Percentiles rank a stretch among this genome's conserved stretches.
Conservation (phyloP, 2,113 vertebrate genomes). For the Scalopus aquaticus region DNA sequence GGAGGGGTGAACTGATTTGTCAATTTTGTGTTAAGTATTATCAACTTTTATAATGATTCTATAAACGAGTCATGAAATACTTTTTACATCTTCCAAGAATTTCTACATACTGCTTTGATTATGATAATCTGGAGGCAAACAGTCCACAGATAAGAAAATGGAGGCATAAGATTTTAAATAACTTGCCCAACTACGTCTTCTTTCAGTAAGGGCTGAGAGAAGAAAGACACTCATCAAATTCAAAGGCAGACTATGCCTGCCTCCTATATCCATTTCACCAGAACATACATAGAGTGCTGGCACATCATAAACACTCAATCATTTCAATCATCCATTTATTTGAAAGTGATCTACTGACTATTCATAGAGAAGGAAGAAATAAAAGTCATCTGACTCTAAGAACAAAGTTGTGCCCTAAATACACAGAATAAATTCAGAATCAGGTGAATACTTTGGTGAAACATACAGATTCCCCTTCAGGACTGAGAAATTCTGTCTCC, state of each 20-base stretch:
- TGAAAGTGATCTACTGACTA: not conserved
- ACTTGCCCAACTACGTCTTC: not conserved
- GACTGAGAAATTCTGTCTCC: not conserved
- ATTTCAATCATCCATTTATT: not conserved
- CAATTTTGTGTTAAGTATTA: constrained; percentile 22
- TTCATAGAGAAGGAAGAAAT: not conserved
- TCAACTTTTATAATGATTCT: not conserved
- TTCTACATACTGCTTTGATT: not conserved
- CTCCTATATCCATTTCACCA: not conserved
- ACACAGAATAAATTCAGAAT: not conserved
- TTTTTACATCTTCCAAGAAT: constrained; percentile 13
- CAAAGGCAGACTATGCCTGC: not conserved
- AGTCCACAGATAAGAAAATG: not conserved
- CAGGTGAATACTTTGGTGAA: not conserved
- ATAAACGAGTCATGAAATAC: not conserved
- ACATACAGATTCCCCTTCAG: not conserved
- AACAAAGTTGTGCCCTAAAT: not conserved
- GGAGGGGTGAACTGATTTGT: not conserved
- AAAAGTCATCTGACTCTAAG: not conserved
- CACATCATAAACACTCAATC: not conserved
- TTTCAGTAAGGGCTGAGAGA: not conserved
- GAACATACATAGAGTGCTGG: not conserved
- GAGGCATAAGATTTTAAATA: not conserved
- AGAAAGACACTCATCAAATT: not conserved
- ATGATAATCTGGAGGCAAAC: not conserved